Conservation (phyloP, 2,113 vertebrate genomes). For the Setophaga kirtlandii region DNA sequence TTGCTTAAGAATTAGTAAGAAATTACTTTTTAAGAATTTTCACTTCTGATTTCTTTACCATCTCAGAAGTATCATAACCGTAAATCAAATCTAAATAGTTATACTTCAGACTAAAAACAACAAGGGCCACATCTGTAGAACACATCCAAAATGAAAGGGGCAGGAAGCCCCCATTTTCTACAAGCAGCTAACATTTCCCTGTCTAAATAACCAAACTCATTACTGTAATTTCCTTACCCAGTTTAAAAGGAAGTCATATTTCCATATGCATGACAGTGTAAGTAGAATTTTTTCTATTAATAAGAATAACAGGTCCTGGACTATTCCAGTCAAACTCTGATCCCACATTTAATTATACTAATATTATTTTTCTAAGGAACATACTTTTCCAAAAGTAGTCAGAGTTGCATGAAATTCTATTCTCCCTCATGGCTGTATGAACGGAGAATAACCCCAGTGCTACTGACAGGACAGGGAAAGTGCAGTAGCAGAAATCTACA, state of each 20-base stretch:
- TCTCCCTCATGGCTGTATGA: not conserved
- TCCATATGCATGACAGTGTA: conserved; percentile 21
- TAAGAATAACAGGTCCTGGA: conserved; percentile 35
- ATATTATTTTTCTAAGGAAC: not conserved
- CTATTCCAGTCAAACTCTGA: not conserved
- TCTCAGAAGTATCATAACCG: conserved; percentile 51
- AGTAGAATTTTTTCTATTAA: conserved; percentile 26
- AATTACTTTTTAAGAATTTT: conserved; percentile 26
- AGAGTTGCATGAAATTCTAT: conserved; percentile 14
- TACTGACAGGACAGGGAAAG: not conserved
- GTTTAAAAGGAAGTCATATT: conserved; percentile 55
- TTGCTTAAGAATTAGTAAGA: not conserved
- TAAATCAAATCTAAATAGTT: conserved; percentile 69
- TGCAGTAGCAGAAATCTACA: not conserved
- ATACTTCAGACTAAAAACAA: conserved; percentile 52
- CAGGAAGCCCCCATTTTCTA: conserved; percentile 45
- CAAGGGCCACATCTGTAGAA: conserved; percentile 68
- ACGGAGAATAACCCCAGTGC: not conserved
- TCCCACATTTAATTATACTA: not conserved
- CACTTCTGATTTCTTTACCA: conserved; percentile 37
- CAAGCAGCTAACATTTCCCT: conserved; percentile 16
- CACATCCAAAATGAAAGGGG: conserved; percentile 44
- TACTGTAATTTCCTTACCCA: conserved; percentile 47
- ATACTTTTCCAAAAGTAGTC: not conserved
- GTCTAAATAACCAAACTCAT: conserved; percentile 13